Base-by-base conservation (phyloP, 2,888 invertebrate genomes). In the Ceriagrion tenellum region DNA sequence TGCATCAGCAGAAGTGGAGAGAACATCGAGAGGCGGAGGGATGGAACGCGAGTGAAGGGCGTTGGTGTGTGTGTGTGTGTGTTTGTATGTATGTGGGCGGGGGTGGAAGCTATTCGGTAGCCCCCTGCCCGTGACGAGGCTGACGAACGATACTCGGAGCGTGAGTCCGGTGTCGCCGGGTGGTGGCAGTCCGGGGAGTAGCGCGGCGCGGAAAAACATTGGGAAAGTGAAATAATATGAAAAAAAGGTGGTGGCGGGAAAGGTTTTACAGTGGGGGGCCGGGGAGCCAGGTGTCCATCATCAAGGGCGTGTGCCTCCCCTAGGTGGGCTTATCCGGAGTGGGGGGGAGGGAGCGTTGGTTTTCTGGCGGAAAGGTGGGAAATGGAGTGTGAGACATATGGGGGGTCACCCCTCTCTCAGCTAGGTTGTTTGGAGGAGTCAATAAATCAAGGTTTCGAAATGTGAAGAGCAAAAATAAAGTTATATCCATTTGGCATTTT, bases 101-200 rank as follows among this genome's bases (percentile, higher is more conserved):
- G 23, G 26, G 69, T 26, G 69, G 69, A 69, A 69, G 69, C 69
- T 26, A 26, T 69, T 69, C 69, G 69, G 26, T 10, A 18, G 26
- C 26, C 56, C 35, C 26, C 30, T 35, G 10, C n/a, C 69, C 93
- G 93, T 74, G 47, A 93, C 93, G 47, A 69, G 69, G 69, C 69
- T 69, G 69, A 93, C 93, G 93, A 93, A 93, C 93, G 93, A 93
- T 69, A 69, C 47, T 74, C 93, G n/a, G 74, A 26, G 93, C 63
- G 63, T 91, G 63, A 35, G 91, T 63, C 40, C 63, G 63, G 63
- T 40, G 69, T 93, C 93, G n/a, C 47, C 12, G 30, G 12, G 30
- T 4, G 81, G 26, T 23, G 4, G n/a, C 3, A n/a, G 69, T 26
- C 4, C 6, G 23, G 69, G 69, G n/a, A 47, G 47, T 47, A 47